A percentile compares a stretch with the other conserved stretches of the same genome.
Conservation (phyloP, 2,113 vertebrate species). For the Phaethon lepturus region DNA sequence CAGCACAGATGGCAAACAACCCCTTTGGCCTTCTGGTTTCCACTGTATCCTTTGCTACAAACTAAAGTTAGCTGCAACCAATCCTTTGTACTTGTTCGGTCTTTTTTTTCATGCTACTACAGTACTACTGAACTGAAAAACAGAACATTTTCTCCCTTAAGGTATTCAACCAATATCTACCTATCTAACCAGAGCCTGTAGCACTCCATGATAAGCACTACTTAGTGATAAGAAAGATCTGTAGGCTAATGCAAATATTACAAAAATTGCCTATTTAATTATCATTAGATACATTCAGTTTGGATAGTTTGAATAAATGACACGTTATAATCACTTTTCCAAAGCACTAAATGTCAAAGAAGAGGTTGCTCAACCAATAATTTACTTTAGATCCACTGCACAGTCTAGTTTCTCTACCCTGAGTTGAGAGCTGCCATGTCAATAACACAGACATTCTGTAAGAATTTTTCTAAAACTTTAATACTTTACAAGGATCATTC, state of each 20-base stretch:
- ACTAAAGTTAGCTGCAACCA: background rate
- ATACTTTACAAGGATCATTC: background rate
- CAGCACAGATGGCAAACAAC: constrained; percentile 39
- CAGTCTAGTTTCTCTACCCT: background rate
- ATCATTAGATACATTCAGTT: background rate
- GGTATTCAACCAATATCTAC: background rate
- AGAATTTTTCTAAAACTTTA: background rate
- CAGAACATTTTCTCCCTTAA: background rate
- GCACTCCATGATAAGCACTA: background rate
- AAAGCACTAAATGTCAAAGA: background rate
- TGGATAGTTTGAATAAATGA: background rate
- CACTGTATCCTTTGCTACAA: background rate
- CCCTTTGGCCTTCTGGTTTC: background rate
- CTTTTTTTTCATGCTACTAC: background rate
- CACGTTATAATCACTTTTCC: background rate
- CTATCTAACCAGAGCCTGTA: background rate
- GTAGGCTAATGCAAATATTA: background rate
- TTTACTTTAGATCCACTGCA: background rate
- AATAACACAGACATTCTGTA: background rate
- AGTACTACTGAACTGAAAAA: background rate
- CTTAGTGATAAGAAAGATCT: background rate
- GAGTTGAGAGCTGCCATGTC: background rate
- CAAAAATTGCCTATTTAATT: background rate
- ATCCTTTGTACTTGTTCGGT: background rate
- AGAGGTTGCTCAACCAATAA: background rate